Base-by-base conservation (phyloP, 1,140 invertebrate genomes). In the Aethina tumida region DNA sequence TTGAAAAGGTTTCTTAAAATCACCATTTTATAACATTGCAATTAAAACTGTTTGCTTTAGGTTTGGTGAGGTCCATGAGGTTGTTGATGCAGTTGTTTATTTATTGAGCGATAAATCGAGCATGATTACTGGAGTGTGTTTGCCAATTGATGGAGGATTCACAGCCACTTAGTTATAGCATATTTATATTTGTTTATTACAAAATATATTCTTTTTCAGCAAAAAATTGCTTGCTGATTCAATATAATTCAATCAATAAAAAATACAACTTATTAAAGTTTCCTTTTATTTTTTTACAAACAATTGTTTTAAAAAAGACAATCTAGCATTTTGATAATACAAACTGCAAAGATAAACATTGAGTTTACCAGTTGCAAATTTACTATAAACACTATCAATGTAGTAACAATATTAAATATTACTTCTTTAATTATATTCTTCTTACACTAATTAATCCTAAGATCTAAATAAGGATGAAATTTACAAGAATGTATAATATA, bases 91-190 rank as follows among this genome's bases (percentile, higher is more conserved):
- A 15, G 74, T 89, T 21, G 48, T 89, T 18, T 94, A 78, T 56
- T 68, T 95, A 20, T 63, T 94, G 5, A 91, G 87, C 58, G 76
- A 90, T 42, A n/a, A n/a, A n/a, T n/a, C n/a, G n/a, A n/a, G n/a
- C n/a, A n/a, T n/a, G n/a, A n/a, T n/a, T n/a, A n/a, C n/a, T n/a
- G n/a, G n/a, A n/a, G n/a, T n/a, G n/a, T n/a, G n/a, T n/a, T n/a
- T n/a, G n/a, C n/a, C n/a, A n/a, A n/a, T n/a, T n/a, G n/a, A n/a
- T n/a, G n/a, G n/a, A n/a, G n/a, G n/a, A n/a, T n/a, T n/a, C n/a
- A n/a, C n/a, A n/a, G n/a, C n/a, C n/a, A n/a, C n/a, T n/a, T n/a
- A n/a, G n/a, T n/a, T n/a, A n/a, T n/a, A n/a, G n/a, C n/a, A n/a
- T n/a, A n/a, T n/a, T n/a, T n/a, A n/a, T n/a, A n/a, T n/a, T n/a